phyloP scores from a whole-genome alignment of 2,797 vertebrate genomes.

The Distichodus sexfasciatus region DNA sequence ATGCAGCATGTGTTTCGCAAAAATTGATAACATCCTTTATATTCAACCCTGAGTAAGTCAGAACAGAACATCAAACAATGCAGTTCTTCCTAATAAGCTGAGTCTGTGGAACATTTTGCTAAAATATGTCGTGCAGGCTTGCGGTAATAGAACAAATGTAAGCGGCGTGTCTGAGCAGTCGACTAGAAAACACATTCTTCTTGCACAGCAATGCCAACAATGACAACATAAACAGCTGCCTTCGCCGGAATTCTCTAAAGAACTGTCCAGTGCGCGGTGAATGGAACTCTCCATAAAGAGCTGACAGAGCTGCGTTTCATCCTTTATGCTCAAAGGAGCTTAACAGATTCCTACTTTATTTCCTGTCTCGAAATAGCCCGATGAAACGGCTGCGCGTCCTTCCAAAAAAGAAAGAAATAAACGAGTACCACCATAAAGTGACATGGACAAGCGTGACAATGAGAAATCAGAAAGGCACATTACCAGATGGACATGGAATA shows the following conservation, averaged over 20 bases:
- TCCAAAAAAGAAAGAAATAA: too few species aligned
- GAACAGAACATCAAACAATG: neutral
- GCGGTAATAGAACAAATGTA: constrained; percentile 46
- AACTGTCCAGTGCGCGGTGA: neutral
- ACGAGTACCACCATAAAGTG: too few species aligned
- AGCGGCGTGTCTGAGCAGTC: constrained; percentile 39
- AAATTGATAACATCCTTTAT: neutral
- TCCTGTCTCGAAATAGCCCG: too few species aligned
- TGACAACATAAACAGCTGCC: constrained; percentile 8
- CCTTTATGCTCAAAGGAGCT: neutral
- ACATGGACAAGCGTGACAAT: too few species aligned
- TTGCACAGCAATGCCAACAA: constrained; percentile 7
- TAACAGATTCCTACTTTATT: too few species aligned
- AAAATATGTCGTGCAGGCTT: constrained; percentile 11
- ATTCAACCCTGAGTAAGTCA: neutral
- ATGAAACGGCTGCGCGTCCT: too few species aligned
- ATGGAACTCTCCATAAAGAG: neutral
- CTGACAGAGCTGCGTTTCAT: neutral
- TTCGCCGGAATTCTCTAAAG: constrained; percentile 17
- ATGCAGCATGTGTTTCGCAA: neutral
- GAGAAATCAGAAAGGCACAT: too few species aligned
- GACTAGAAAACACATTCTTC: constrained; percentile 38
- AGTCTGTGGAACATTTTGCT: constrained; percentile 10
- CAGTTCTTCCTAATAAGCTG: constrained; percentile 19
- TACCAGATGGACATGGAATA: too few species aligned